A percentile compares a stretch with the other conserved stretches of the same genome.
phyloP scores from a whole-genome alignment of 2,797 vertebrate genomes.

The Channallabes apus region DNA sequence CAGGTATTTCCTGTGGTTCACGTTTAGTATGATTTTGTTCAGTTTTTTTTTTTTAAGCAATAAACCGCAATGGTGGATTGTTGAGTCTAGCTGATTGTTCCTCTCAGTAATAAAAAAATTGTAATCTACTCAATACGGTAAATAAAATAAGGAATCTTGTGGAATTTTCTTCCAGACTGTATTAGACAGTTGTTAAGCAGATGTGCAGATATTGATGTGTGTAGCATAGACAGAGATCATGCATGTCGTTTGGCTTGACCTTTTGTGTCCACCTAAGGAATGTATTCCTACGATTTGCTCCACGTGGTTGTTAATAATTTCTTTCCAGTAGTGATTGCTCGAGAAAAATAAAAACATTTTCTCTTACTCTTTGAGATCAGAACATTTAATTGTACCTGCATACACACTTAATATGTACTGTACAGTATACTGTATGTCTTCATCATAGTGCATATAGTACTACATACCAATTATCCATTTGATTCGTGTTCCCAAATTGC shows the following conservation, averaged over 20 bases:
- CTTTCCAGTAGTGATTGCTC: background rate
- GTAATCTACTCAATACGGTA: background rate
- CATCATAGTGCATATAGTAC: background rate
- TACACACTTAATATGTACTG: background rate
- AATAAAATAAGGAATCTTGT: background rate
- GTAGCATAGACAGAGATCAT: slow-evolving; percentile 16
- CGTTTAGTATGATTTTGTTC: background rate
- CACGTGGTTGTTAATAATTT: background rate
- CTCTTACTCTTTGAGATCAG: background rate
- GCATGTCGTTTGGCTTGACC: slow-evolving; percentile 28
- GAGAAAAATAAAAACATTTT: background rate
- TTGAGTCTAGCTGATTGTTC: background rate
- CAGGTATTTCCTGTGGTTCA: background rate
- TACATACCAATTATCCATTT: background rate
- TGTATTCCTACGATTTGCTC: background rate
- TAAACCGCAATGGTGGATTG: background rate
- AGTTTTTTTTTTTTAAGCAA: background rate
- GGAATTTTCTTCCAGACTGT: slow-evolving; percentile 29
- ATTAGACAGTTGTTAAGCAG: slow-evolving; percentile 45
- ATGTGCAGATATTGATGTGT: slow-evolving; percentile 35
- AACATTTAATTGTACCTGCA: background rate
- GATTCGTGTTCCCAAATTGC: no score
- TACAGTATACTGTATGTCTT: background rate
- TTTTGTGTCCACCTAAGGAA: slow-evolving; percentile 19
- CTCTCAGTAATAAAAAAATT: background rate